Percentiles rank a stretch among this genome's conserved stretches.
phyloP scores from a whole-genome alignment of 2,113 vertebrate species.

The Agelaius phoeniceus region DNA sequence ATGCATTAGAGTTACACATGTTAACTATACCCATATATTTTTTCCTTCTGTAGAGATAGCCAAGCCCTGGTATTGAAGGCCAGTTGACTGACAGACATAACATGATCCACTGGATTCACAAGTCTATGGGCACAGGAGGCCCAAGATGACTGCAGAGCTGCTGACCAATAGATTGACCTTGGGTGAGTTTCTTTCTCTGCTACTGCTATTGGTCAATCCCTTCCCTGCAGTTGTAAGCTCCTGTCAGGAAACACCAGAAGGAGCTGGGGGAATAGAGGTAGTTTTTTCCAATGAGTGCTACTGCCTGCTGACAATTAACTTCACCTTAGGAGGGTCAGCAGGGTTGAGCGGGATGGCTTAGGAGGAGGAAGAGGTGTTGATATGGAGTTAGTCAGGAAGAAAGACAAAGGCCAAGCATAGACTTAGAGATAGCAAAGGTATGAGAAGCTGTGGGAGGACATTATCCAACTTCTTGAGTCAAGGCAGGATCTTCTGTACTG shows the following conservation, averaged over 20 bases:
- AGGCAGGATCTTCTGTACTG: not conserved
- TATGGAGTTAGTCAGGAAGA: not conserved
- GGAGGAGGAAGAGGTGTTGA: not conserved
- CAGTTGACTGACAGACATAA: constrained; percentile 14
- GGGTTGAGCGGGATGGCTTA: not conserved
- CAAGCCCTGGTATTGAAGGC: constrained; percentile 21
- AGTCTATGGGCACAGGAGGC: not conserved
- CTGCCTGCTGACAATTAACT: not conserved
- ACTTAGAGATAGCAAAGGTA: not conserved
- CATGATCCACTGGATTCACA: not conserved
- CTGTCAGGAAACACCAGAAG: not conserved
- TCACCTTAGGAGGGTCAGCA: not conserved
- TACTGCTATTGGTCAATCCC: not conserved
- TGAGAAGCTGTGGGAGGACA: not conserved
- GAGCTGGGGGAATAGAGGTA: not conserved
- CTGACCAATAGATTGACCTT: not conserved
- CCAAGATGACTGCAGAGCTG: not conserved
- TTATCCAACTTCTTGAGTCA: not conserved
- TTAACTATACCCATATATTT: constrained; percentile 66
- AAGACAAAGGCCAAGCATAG: not conserved
- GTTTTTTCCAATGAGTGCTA: not conserved
- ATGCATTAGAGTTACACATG: constrained; percentile 66
- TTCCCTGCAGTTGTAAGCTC: not conserved
- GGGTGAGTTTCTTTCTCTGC: not conserved
- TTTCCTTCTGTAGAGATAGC: constrained; percentile 58